Evolutionary conservation across 2,888 invertebrate genomes (phyloP).

Genomic region (Torymus auratus): DNA sequence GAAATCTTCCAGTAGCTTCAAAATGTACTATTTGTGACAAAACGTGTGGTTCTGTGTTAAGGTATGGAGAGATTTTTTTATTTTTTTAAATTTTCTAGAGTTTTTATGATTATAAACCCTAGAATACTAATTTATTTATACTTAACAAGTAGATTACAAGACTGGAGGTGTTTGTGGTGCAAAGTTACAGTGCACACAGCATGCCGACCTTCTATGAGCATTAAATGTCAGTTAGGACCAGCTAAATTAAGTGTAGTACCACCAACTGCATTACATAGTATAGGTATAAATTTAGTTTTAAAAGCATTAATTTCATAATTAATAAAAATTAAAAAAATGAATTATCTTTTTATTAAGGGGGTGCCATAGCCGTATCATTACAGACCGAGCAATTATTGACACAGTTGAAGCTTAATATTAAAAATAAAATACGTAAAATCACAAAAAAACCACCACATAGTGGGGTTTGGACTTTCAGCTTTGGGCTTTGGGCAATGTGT

Average conservation of each 20-base stretch:
- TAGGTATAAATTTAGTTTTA: constrained; percentile 76
- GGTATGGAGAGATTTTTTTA: constrained; percentile 77
- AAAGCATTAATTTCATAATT: not conserved
- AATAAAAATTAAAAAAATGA: not conserved
- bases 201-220: constrained; percentile 88
- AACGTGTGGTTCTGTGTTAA: constrained; percentile 96
- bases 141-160: constrained; percentile 84
- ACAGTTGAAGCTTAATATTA: too few species aligned
- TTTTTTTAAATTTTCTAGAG: too few species aligned
- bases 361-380: too few species aligned
- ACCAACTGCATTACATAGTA: constrained; percentile 93
- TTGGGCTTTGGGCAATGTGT: too few species aligned
- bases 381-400: too few species aligned
- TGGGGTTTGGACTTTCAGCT: too few species aligned
- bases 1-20: constrained; percentile 95
- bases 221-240: constrained; percentile 91
- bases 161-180: constrained; percentile 98
- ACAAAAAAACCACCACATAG: too few species aligned
- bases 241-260: constrained; percentile 95
- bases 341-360: constrained; percentile 12
- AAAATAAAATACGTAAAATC: too few species aligned
- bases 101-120: too few species aligned
- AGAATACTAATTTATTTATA: not conserved
- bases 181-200: constrained; percentile 93
- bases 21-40: constrained; percentile 96